Base-by-base conservation (phyloP, 1,140 invertebrate genomes). In the Mesaphorura yosii region DNA sequence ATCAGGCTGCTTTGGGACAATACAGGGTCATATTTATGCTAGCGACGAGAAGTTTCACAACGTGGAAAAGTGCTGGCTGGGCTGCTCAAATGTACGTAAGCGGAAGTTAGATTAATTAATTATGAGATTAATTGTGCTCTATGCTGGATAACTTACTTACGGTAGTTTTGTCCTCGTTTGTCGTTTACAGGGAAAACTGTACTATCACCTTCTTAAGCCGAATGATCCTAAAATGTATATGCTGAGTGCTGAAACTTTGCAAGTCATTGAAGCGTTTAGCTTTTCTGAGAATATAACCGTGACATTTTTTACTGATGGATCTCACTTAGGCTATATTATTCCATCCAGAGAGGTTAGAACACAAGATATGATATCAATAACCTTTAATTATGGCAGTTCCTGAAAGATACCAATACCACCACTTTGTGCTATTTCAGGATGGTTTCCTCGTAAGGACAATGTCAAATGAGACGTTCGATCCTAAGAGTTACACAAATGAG, bases 1-100 rank as follows among this genome's bases (percentile, higher is more conserved):
- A 6, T 88, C 88, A 58, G 91, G 92, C 19, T 93, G 89, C 71
- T 83, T 84, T 34, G 86, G 84, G 59, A 91, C 90, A 12, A 78
- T 90, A 55, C 86, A 84, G 72, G 88, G 88, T 26, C 83, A 88
- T 68, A 71, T 92, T 31, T 90, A 91, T 68, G 69, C 78, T 54
- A 78, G 82, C 63, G 86, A 86, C 68, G 74, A 80, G 38, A 82
- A 88, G 67, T 85, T 88, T 68, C 86, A 85, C 69, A 76, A 79
- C 22, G 66, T 65, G 47, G 75, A 78, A 64, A 76, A 73, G 57
- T 84, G 84, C 46, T 90, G 84, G 83, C 72, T 94, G 46, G 86
- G 87, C 22, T 88, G 78, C 75, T 86, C 85, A 67, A 80, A 79
- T 71, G 86, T 88, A 69, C 74, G 76, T 75, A 38, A 29, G 19